Conservation (phyloP, 2,888 invertebrate species). For the Anthophora plumipes region DNA sequence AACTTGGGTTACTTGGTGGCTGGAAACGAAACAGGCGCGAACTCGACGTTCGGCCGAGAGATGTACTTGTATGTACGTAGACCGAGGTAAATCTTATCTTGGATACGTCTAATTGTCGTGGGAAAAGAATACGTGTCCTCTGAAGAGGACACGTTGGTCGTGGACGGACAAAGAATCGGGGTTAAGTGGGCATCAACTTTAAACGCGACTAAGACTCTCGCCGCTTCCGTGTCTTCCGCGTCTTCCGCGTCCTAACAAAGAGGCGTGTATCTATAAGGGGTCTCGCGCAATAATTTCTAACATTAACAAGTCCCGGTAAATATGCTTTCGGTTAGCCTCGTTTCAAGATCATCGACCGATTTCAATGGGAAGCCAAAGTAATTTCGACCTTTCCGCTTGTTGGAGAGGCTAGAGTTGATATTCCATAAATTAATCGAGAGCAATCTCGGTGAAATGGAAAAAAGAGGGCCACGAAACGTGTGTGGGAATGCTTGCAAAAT, state of each 20-base stretch:
- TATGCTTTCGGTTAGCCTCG: background rate
- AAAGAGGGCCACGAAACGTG: too few species aligned
- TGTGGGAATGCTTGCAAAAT: conserved; percentile 12
- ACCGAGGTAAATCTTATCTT: conserved; percentile 2
- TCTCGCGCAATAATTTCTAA: conserved; percentile 9
- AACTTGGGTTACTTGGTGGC: too few species aligned
- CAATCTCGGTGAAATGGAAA: too few species aligned
- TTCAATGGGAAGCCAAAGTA: too few species aligned
- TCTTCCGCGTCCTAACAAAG: conserved; percentile 48
- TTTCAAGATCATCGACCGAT: too few species aligned
- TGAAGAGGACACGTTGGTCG: conserved; percentile 46
- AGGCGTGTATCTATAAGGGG: background rate
- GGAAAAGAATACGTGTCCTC: conserved; percentile 31
- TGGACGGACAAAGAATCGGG: conserved; percentile 69
- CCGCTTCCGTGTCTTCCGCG: conserved; percentile 55
- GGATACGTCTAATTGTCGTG: conserved; percentile 33
- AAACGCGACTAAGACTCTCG: conserved; percentile 61
- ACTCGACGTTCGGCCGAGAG: background rate
- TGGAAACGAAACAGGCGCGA: background rate
- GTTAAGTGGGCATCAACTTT: conserved; percentile 75
- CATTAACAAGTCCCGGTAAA: conserved; percentile 6
- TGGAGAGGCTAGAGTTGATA: too few species aligned
- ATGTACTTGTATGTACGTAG: too few species aligned
- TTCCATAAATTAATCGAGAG: too few species aligned
- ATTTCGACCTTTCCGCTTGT: too few species aligned